Conservation (phyloP, 2,888 invertebrate genomes). For the Zelleria hepariella region DNA sequence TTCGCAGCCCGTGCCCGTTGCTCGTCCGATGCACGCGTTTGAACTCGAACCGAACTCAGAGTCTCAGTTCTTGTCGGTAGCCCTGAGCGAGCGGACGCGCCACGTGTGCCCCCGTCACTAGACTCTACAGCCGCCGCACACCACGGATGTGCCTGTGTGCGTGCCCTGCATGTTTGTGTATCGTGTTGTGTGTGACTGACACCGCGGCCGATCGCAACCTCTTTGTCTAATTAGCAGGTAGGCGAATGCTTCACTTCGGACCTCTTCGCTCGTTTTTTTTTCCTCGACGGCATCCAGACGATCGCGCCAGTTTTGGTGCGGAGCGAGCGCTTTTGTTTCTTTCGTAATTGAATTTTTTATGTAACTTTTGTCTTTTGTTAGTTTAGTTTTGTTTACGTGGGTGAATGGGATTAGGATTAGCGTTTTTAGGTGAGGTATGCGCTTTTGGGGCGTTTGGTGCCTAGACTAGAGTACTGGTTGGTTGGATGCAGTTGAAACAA, state of each 20-base stretch:
- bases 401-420: neutral
- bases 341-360: conserved; percentile 29
- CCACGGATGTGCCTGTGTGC: conserved; percentile 39
- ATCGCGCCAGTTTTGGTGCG: conserved; percentile 19
- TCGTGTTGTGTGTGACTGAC: conserved; percentile 48
- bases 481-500: conserved; percentile 31
- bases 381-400: conserved; percentile 4
- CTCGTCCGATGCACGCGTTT: conserved; percentile 14
- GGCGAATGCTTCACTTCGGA: conserved; percentile 49
- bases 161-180: conserved; percentile 48
- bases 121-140: conserved; percentile 19
- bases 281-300: no score
- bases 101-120: conserved; percentile 11
- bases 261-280: conserved; percentile 28
- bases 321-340: conserved; percentile 23
- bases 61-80: conserved; percentile 52
- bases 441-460: neutral
- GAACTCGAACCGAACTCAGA: conserved; percentile 16
- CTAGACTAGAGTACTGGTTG: conserved; percentile 7
- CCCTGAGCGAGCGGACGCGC: conserved; percentile 47
- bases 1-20: conserved; percentile 52
- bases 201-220: conserved; percentile 40
- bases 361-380: conserved; percentile 17
- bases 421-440: neutral
- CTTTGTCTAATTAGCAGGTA: conserved; percentile 69